Evolutionary conservation across 2,797 vertebrate genomes (phyloP), one percentile per base, ranked within the genome.

Genomic region (Xenentodon cancila): DNA sequence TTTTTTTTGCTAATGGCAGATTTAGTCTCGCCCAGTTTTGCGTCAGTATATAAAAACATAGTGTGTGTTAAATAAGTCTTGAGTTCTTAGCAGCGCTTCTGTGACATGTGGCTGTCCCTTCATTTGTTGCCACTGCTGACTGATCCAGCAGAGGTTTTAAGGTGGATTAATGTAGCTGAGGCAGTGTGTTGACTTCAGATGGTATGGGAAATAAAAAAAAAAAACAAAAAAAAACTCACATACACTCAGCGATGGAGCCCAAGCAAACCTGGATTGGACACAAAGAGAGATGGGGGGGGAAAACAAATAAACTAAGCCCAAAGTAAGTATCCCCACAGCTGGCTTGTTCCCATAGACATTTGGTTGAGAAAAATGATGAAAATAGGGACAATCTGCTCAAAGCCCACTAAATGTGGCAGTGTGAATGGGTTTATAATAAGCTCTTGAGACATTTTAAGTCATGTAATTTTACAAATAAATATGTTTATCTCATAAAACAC

Each of bases 101-200:
- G 56, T 64, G 40, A 77, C 71, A 76, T 45, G 73, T 75, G 59
- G 71, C 78, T 8, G 37, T 43, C 45, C 42, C 57, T 61, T 43
- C 51, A 64, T 58, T 57, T 19, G 46, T 53, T 61, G 49, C 81
- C 68, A 25, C 54, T 21, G 69, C 66, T 72, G 73, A 84, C 68
- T 74, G 82, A 85, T 81, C 55, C 61, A n/a, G n/a, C 67, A 63
- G 59, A 77, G 72, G 79, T 85, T 75, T 46, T 48, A 59, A 76
- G 74, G 74, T 77, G 85, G 91, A 93, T 93, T 91, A 91, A 78
- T 75, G 79, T 69, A 75, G 62, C 85, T 79, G 85, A 84, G 82
- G 87, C 72, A 82, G 86, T 77, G 85, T 91, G 88, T 91, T 91
- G 91, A 91, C 90, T 91, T 93, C 93, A 93, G 93, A 93, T 94